These are phyloP conservation scores for Abscondita cerata DNA, from an alignment of 2,888 invertebrate species.

Conservation along the genomic window DNA sequence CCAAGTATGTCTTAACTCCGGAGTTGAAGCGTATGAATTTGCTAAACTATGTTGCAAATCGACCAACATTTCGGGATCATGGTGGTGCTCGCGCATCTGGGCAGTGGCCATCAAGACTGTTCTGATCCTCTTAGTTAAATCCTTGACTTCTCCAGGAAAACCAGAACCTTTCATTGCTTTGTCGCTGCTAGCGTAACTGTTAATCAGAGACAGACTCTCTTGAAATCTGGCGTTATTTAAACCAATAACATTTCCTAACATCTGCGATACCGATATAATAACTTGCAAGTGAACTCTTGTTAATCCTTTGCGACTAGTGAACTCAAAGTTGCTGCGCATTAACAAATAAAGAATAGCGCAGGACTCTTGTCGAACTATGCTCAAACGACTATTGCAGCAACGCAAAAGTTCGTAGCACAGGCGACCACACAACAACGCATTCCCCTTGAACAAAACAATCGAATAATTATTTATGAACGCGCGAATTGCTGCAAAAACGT, in stretches of 20 bases:
- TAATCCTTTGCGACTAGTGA: slow-evolving; percentile 80
- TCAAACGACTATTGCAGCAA: slow-evolving; percentile 86
- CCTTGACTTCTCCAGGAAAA: slow-evolving; percentile 89
- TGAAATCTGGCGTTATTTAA: slow-evolving; percentile 94
- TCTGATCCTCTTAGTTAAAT: slow-evolving; percentile 89
- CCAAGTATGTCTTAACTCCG: slow-evolving; percentile 94
- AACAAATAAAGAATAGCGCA: slow-evolving; percentile 90
- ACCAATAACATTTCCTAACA: slow-evolving; percentile 89
- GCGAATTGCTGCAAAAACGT: slow-evolving; percentile 89
- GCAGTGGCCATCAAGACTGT: slow-evolving; percentile 95
- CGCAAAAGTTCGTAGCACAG: slow-evolving; percentile 81
- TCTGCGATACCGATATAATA: slow-evolving; percentile 93
- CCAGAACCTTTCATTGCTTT: slow-evolving; percentile 94
- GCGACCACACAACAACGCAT: slow-evolving; percentile 79
- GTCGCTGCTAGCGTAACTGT: slow-evolving; percentile 91
- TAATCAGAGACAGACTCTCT: slow-evolving; percentile 90
- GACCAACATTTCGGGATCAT: slow-evolving; percentile 91
- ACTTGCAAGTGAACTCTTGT: slow-evolving; percentile 93
- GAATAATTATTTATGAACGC: slow-evolving; percentile 93
- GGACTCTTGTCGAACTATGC: slow-evolving; percentile 86
- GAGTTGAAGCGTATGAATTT: slow-evolving; percentile 92
- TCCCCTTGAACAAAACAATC: slow-evolving; percentile 83
- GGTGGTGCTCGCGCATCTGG: slow-evolving; percentile 86
- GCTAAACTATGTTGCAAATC: slow-evolving; percentile 92
- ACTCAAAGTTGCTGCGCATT: slow-evolving; percentile 95